Base-by-base conservation (phyloP, 2,797 vertebrate genomes). In the Ciconia nigra region DNA sequence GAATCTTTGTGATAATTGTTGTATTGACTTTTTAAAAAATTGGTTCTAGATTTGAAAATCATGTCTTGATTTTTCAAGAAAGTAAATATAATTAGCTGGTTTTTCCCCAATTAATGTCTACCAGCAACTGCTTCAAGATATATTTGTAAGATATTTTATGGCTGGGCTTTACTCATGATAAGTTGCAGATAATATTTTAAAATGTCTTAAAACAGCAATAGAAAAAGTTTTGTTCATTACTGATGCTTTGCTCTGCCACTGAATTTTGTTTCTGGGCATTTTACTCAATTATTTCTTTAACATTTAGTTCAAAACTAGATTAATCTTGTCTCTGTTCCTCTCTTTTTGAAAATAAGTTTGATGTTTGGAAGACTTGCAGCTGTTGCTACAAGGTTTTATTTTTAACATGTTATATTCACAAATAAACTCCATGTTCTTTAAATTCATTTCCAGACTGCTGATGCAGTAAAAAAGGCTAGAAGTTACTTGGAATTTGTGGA, bases 401-500 rank as follows among this genome's bases (percentile, higher is more conserved):
- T 94, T 83, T 94, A 82, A 84, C 15, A 6, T 62, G 31, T 15
- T 93, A 5, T 33, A 42, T 79, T 96, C 41, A 78, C 37, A 92
- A 95, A 82, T 93, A 83, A 92, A 77, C 37, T 29, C 6, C 2
- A 11, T 54, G 83, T 17, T 39, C 83, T 15, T 35, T 1, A 11
- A 66, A 70, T 95, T 94, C 22, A 24, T 93, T 94, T 98, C 41
- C 95, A 99, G 99, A 99, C 98, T 82, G 98, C 98, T 55, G 99
- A 99, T 92, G 99, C 99, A 5, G 99, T 99, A 57, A 99, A 99
- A 98, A 99, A 99, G 95, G 99, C 99, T 93, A 99, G 99, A 98
- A 98, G 98, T 98, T 99, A 97, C 98, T 98, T 99, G 95, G 99
- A 99, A 97, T 99, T 99, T 98, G 97, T 99, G 91, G 99, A 99